A percentile compares a stretch with the other conserved stretches of the same genome.
Conservation (phyloP, 1,140 invertebrate species). For the Conus ventricosus region DNA sequence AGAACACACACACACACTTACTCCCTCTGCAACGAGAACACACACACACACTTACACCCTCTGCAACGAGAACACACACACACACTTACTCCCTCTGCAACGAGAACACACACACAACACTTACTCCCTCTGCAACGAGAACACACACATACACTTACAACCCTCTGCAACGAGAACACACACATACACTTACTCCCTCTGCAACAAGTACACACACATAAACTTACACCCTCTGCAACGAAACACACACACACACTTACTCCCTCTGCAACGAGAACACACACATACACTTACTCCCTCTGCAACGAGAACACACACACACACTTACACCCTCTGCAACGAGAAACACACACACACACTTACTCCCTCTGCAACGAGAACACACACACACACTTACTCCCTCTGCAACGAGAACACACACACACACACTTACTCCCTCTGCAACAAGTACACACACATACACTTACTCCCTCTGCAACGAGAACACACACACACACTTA, state of each 20-base stretch:
- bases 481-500: not conserved
- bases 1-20: not conserved
- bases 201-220: not conserved
- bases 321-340: constrained; percentile 4
- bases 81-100: constrained; percentile 11
- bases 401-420: not conserved
- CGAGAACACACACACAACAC: not conserved
- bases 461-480: constrained; percentile 7
- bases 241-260: not conserved
- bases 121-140: not conserved
- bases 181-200: not conserved
- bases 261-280: not conserved
- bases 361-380: not conserved
- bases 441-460: not conserved
- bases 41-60: not conserved
- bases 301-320: not conserved
- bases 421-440: too few relatives aligned
- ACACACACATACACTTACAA: not conserved
- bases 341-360: not conserved
- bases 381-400: not conserved
- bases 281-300: not conserved
- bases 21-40: not conserved
- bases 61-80: not conserved
- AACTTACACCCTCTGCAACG: constrained; percentile 5
- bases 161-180: not conserved